A percentile compares a stretch with the other conserved stretches of the same genome.
Conservation (phyloP, 2,888 invertebrate genomes). For the Andrena praecox region DNA sequence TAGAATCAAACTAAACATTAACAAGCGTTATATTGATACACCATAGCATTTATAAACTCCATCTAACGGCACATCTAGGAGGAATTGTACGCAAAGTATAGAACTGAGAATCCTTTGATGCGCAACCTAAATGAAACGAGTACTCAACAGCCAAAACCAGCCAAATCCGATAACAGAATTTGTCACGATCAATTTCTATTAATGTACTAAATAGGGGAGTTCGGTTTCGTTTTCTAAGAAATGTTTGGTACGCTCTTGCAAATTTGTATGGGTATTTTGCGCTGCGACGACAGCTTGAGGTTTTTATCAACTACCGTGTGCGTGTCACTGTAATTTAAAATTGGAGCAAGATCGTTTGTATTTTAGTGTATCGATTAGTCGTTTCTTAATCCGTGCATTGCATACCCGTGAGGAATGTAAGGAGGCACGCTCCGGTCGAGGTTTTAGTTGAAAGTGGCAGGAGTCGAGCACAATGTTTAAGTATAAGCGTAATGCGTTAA, state of each 20-base stretch:
- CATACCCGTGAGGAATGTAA: not conserved
- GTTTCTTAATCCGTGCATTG: conserved; percentile 18
- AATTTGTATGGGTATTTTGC: conserved; percentile 4
- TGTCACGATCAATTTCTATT: conserved; percentile 1
- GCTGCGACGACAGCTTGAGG: not conserved
- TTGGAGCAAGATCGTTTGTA: no score
- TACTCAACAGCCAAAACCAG: conserved; percentile 5
- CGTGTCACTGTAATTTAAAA: not conserved
- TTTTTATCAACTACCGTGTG: not conserved
- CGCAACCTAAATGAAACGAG: not conserved
- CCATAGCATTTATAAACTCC: conserved; percentile 37
- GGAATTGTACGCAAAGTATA: conserved; percentile 31
- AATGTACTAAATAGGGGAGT: not conserved
- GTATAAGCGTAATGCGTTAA: conserved; percentile 26
- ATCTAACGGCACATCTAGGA: conserved; percentile 25
- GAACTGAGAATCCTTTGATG: conserved; percentile 1
- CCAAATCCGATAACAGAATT: conserved; percentile 9
- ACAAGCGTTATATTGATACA: conserved; percentile 30
- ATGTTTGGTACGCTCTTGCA: not conserved
- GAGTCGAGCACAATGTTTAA: conserved; percentile 38
- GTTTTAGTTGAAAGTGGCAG: conserved; percentile 32
- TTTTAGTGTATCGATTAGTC: conserved; percentile 4
- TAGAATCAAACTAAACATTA: conserved; percentile 44
- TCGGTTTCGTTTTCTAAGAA: conserved; percentile 3
- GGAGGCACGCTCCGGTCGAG: not conserved